Base-by-base conservation (phyloP, 2,888 invertebrate species). In the Lamellibrachia columna region DNA sequence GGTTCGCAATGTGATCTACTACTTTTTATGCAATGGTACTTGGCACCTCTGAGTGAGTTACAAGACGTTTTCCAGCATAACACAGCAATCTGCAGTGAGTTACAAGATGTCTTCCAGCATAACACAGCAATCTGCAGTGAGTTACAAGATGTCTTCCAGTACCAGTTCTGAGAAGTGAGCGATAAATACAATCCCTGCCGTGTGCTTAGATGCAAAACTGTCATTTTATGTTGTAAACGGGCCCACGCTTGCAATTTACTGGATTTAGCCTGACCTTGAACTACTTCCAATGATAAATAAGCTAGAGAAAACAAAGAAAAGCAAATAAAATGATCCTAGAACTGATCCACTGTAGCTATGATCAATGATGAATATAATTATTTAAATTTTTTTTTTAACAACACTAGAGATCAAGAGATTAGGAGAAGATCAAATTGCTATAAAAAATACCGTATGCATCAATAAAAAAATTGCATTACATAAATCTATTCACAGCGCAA, bases 41-140 rank as follows among this genome's bases (percentile, higher is more conserved):
- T 40, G 40, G 40, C 40, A 40, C 40, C 40, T 40, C 40, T 40
- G 40, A 40, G 40, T 40, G 40, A 40, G 40, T 40, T 40, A 40
- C 40, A 40, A 40, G 40, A 40, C 40, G 40, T 40, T 40, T 40
- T 28, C 28, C 28, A 28, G 28, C 28, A 28, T 28, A 28, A 28
- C 28, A 28, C 28, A 75, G 75, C 75, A 75, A 75, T 75, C 75
- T 75, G 75, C 75, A 75, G 75, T 11, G 15, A 75, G 75, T 15
- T 75, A 75, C 75, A 75, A 75, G 75, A 75, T 22, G 75, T 75
- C 75, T 75, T 15, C 75, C 75, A n/a, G 75, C 75, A 75, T 75
- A 75, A 75, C n/a, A 75, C 75, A 75, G 75, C 75, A 75, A 75
- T 75, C 75, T 75, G 22, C 75, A 75, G 75, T 75, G 75, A 75